Percentiles rank a stretch among this genome's conserved stretches.
Conservation (phyloP, 2,797 vertebrate genomes). For the Borostomias antarcticus region DNA sequence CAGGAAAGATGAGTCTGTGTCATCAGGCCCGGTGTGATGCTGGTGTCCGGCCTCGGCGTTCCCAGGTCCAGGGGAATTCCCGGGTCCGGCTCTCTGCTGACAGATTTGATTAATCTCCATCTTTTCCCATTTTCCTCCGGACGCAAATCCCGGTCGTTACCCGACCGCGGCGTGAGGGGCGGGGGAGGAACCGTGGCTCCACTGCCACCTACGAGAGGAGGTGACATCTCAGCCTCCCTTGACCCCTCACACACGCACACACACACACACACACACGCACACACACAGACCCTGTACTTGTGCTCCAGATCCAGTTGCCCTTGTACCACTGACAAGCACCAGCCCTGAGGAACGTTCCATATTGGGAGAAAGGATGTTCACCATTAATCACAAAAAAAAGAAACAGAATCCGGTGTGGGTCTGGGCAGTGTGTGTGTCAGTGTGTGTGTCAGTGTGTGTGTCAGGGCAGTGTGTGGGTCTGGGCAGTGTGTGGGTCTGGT, state of each 20-base stretch:
- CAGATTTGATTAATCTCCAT: slow-evolving; percentile 67
- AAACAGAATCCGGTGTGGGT: background rate
- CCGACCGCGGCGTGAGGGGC: slow-evolving; percentile 34
- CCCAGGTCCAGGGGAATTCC: slow-evolving; percentile 49
- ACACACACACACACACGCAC: slow-evolving; percentile 23
- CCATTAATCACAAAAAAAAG: too few species aligned
- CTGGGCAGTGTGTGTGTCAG: too few species aligned
- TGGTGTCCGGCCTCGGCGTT: slow-evolving; percentile 7
- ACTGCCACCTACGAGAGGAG: slow-evolving; percentile 38
- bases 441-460: too few species aligned
- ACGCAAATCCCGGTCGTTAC: slow-evolving; percentile 54
- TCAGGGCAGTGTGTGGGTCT: too few species aligned
- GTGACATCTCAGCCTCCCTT: slow-evolving; percentile 37
- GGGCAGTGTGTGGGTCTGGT: too few species aligned
- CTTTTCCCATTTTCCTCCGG: slow-evolving; percentile 13
- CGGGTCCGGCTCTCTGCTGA: slow-evolving; percentile 37
- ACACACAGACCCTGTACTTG: background rate
- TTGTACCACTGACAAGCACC: too few species aligned
- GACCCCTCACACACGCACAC: background rate
- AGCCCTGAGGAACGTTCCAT: too few species aligned
- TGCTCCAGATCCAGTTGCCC: background rate
- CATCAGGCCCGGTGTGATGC: slow-evolving; percentile 45
- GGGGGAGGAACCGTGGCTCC: too few species aligned
- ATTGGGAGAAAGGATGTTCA: too few species aligned
- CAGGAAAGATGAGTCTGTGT: slow-evolving; percentile 64